phyloP scores from a whole-genome alignment of 1,140 invertebrate species.

The Penaeus japonicus region DNA sequence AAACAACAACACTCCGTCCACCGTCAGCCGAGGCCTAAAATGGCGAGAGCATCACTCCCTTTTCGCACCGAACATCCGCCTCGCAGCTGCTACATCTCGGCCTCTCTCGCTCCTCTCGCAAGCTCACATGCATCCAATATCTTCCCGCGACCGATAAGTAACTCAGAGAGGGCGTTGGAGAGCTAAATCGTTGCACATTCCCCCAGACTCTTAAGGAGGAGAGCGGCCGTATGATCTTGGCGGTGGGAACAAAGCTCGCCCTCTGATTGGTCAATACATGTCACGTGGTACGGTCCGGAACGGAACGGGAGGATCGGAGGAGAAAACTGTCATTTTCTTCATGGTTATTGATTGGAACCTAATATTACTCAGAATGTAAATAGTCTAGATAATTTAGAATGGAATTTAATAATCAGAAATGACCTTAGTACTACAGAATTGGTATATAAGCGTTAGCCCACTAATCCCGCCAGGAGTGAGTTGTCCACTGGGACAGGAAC shows the following conservation, averaged over 20 bases:
- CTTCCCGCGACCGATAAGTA: not conserved
- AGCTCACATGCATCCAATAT: constrained; percentile 30
- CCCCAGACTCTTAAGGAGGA: not conserved
- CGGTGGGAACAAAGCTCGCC: constrained; percentile 49
- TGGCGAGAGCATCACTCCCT: constrained; percentile 52
- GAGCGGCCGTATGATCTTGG: constrained; percentile 49
- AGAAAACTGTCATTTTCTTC: too few species aligned
- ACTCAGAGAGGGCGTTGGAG: not conserved
- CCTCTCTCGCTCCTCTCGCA: not conserved
- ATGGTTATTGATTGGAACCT: too few species aligned
- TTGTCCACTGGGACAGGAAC: constrained; percentile 34
- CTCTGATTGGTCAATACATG: constrained; percentile 56
- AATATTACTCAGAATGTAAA: too few species aligned
- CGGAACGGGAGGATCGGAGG: not conserved
- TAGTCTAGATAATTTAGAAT: too few species aligned
- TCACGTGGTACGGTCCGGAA: constrained; percentile 41
- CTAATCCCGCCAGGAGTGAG: constrained; percentile 45
- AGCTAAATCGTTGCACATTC: constrained; percentile 7
- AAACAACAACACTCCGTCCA: constrained; percentile 48
- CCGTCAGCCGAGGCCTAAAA: constrained; percentile 48
- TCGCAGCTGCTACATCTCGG: constrained; percentile 15
- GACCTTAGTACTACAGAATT: too few species aligned
- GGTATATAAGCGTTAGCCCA: not conserved
- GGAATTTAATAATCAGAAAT: too few species aligned
- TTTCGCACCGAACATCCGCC: constrained; percentile 19